Evolutionary conservation across 37 sponge, comb jelly and placozoan species (phyloP).

Genomic region (Haliclona indistincta): DNA sequence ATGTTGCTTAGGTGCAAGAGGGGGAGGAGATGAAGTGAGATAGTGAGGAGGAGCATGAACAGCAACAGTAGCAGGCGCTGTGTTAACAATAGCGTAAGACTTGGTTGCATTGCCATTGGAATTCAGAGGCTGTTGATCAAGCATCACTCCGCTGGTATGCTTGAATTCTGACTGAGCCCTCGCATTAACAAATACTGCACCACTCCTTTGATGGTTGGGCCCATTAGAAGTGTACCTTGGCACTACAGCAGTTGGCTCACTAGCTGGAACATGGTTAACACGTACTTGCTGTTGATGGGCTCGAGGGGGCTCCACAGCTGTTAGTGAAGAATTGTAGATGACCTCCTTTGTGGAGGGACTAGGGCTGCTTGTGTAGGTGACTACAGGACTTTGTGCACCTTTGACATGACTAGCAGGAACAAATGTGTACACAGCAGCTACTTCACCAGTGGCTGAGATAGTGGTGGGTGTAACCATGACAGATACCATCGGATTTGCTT

Average conservation of each 20-base stretch:
- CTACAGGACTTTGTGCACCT: background rate
- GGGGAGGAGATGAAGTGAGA: background rate
- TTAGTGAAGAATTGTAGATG: background rate
- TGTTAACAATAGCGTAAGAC: constrained; percentile 50
- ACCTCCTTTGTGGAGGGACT: no score
- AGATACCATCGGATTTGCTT: background rate
- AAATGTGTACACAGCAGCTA: background rate
- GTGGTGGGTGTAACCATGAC: constrained; percentile 14
- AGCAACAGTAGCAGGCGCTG: constrained; percentile 15
- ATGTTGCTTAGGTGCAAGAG: background rate
- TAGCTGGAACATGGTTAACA: no score
- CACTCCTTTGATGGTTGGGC: background rate
- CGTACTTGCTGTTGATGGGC: no score
- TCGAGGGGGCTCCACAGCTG: background rate
- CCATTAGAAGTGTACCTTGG: background rate
- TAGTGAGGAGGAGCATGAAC: background rate
- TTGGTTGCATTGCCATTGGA: constrained; percentile 35
- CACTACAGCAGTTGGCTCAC: constrained; percentile 6
- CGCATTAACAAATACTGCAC: background rate
- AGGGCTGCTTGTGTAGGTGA: no score
- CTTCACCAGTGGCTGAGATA: background rate
- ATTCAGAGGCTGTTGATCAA: background rate
- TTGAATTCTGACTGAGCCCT: no score
- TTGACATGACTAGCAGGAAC: background rate
- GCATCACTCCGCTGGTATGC: no score